Conservation (phyloP, 2,888 invertebrate species). For the Chrysolina haemoptera region DNA sequence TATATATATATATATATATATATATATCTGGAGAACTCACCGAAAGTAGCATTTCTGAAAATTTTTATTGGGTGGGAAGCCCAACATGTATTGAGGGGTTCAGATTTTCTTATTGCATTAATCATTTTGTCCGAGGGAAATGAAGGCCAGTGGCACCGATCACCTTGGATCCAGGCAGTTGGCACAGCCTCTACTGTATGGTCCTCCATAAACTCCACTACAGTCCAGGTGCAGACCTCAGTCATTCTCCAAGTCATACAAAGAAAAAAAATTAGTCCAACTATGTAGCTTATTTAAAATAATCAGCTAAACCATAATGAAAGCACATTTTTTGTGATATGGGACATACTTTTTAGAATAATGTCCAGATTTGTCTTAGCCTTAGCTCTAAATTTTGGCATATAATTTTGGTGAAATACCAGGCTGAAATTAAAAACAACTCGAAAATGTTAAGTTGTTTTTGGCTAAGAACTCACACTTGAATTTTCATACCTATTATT, state of each 20-base stretch:
- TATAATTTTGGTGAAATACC: no score
- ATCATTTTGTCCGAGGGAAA: constrained; percentile 12
- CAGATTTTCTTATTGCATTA: constrained; percentile 29
- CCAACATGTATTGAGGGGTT: no score
- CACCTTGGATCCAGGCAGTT: constrained; percentile 22
- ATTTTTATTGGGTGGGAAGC: constrained; percentile 13
- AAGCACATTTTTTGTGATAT: neutral
- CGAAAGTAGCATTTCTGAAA: constrained; percentile 30
- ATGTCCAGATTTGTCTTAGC: no score
- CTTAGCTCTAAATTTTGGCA: no score
- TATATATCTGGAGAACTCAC: constrained; percentile 11
- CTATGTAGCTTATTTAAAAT: constrained; percentile 15
- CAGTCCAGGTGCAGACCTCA: constrained; percentile 18
- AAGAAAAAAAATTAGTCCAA: constrained; percentile 17
- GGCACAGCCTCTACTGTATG: constrained; percentile 28
- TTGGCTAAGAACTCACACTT: no score
- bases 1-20: no score
- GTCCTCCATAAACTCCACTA: constrained; percentile 24
- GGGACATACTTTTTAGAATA: neutral
- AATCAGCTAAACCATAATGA: neutral
- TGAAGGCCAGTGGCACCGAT: constrained; percentile 27
- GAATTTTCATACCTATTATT: no score
- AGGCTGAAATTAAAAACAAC: no score
- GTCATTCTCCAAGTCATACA: constrained; percentile 16
- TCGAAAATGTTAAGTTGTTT: no score